Conservation (phyloP, 92 coral and sea anemone species). For the Plumapathes pennacea region DNA sequence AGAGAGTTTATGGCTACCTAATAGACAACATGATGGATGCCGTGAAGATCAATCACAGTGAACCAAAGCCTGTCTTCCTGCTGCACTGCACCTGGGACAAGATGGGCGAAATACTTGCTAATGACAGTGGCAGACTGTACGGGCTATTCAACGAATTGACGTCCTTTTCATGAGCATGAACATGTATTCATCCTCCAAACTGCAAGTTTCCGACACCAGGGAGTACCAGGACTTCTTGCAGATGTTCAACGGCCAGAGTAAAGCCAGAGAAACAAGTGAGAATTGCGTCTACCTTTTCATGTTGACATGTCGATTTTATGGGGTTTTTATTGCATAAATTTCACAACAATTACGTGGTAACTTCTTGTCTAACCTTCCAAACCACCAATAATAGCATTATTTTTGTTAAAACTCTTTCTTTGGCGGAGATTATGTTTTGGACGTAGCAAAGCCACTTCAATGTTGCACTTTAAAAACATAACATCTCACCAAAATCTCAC, state of each 20-base stretch:
- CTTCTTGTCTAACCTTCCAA: no score
- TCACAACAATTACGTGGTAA: no score
- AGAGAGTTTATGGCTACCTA: slow-evolving; percentile 20
- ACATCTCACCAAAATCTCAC: no score
- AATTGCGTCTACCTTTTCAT: no score
- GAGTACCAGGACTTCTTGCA: slow-evolving; percentile 57
- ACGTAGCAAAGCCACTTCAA: no score
- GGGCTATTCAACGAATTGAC: slow-evolving; percentile 61
- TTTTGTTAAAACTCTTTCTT: no score
- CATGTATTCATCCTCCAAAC: slow-evolving; percentile 40
- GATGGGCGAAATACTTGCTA: slow-evolving; percentile 56
- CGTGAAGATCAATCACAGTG: not conserved
- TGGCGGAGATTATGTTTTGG: no score
- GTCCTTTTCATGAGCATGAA: slow-evolving; percentile 58
- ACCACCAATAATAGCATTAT: no score
- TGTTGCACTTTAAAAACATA: no score
- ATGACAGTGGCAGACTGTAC: slow-evolving; percentile 29
- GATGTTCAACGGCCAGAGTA: slow-evolving; percentile 44
- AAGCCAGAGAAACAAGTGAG: slow-evolving; percentile 50
- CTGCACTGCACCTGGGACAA: slow-evolving; percentile 69
- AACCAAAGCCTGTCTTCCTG: slow-evolving; percentile 1
- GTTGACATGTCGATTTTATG: no score
- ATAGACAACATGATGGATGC: slow-evolving; percentile 24
- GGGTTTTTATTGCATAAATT: no score
- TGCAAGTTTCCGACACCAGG: slow-evolving; percentile 35